A percentile compares a stretch with the other conserved stretches of the same genome.
Evolutionary conservation across 2,113 vertebrate species (phyloP).

Genomic region (Cyphomyrus plagiostoma): DNA sequence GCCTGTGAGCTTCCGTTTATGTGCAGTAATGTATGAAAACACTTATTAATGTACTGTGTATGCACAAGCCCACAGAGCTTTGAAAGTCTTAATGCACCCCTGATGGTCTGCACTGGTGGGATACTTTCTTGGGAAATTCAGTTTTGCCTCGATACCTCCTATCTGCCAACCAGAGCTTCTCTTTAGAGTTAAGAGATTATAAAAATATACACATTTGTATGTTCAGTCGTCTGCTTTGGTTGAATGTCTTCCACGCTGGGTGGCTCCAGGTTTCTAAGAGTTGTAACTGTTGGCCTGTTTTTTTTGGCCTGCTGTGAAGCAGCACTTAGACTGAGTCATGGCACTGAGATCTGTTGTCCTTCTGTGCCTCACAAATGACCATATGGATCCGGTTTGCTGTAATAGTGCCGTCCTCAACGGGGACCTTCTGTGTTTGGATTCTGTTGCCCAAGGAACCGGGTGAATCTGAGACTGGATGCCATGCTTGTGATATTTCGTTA

Average conservation of each 20-base stretch:
- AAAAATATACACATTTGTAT: background rate
- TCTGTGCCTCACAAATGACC: background rate
- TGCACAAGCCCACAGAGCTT: background rate
- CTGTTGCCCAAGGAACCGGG: background rate
- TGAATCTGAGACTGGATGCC: background rate
- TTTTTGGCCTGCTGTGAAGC: background rate
- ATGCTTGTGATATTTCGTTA: background rate
- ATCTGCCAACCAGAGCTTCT: background rate
- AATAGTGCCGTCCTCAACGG: background rate
- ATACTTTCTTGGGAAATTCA: background rate
- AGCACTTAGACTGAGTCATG: background rate
- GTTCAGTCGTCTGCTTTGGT: background rate
- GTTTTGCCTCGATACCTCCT: background rate
- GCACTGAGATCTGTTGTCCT: background rate
- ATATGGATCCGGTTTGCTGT: background rate
- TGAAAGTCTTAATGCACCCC: conserved; percentile 7
- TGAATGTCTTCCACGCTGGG: background rate
- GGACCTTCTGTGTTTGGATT: background rate
- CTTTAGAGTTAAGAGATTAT: background rate
- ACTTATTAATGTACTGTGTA: conserved; percentile 1
- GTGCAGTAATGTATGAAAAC: conserved; percentile 3
- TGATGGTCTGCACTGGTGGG: conserved; percentile 2
- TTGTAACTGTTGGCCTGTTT: background rate
- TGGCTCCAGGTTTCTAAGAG: background rate
- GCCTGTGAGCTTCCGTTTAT: background rate